Conservation (phyloP, 2,797 vertebrate species). For the Parambassis ranga region DNA sequence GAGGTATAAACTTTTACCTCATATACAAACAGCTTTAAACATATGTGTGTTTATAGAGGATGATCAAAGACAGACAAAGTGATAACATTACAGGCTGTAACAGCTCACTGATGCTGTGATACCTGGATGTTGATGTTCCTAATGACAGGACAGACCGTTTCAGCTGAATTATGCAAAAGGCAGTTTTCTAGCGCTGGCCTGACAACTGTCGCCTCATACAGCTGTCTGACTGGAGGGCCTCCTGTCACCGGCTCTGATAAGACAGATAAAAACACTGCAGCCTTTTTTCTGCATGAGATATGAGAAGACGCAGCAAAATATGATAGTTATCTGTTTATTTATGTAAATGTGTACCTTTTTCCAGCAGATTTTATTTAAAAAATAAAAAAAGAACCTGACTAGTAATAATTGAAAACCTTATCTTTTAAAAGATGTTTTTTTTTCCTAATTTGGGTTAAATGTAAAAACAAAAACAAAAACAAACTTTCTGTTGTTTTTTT, state of each 20-base stretch:
- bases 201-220: conserved; percentile 87
- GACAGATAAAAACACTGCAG: conserved; percentile 17
- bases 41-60: conserved; percentile 10
- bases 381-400: too few relatives aligned
- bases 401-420: too few relatives aligned
- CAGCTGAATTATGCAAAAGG: conserved; percentile 66
- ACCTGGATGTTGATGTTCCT: conserved; percentile 28
- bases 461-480: not conserved
- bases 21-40: conserved; percentile 1
- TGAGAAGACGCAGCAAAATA: not conserved
- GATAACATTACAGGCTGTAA: conserved; percentile 35
- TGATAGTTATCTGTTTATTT: too few relatives aligned
- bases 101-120: conserved; percentile 2
- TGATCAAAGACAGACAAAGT: conserved; percentile 8
- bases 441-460: not conserved
- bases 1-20: too few relatives aligned
- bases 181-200: conserved; percentile 52
- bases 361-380: not conserved
- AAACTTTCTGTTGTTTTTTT: not conserved
- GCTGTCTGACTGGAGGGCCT: conserved; percentile 80
- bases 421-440: too few relatives aligned
- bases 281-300: not conserved
- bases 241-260: conserved; percentile 49
- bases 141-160: conserved; percentile 29
- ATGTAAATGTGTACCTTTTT: too few relatives aligned